Conservation (phyloP, 92 coral and sea anemone genomes). For the Parazoanthus swiftii region DNA sequence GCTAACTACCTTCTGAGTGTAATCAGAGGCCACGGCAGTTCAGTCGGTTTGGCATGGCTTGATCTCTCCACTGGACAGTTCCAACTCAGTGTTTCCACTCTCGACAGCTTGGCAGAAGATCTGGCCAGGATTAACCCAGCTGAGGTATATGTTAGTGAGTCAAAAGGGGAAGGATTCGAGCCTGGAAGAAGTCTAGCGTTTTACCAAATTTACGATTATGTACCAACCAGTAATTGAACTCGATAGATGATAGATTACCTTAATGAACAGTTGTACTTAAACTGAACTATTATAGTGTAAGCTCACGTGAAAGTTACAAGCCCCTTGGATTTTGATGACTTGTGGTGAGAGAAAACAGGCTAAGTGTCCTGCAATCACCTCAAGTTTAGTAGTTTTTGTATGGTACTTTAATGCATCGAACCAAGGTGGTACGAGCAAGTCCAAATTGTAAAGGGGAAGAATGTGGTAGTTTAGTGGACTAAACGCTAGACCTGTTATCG, state of each 20-base stretch:
- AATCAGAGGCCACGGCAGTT: conserved; percentile 70
- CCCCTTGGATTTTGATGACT: not conserved
- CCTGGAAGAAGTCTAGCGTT: not conserved
- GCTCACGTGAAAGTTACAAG: not conserved
- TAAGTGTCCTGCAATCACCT: no score
- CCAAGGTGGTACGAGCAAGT: no score
- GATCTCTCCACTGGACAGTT: conserved; percentile 87
- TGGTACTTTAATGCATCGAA: no score
- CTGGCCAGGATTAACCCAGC: conserved; percentile 85
- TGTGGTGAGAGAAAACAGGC: not conserved
- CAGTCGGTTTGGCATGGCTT: conserved; percentile 84
- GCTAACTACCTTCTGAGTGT: conserved; percentile 84
- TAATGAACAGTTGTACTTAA: not conserved
- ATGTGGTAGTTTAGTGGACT: no score
- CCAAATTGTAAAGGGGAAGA: no score
- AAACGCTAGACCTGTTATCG: no score
- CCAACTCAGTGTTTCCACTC: conserved; percentile 62
- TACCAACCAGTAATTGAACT: no score
- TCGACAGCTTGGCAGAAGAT: conserved; percentile 77
- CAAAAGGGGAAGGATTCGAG: not conserved
- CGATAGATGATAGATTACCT: no score
- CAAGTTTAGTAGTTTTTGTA: no score
- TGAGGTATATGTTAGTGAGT: conserved; percentile 55
- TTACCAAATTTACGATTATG: not conserved
- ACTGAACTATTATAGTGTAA: not conserved